Conservation (phyloP, 2,797 vertebrate species). For the Zalophus californianus region DNA sequence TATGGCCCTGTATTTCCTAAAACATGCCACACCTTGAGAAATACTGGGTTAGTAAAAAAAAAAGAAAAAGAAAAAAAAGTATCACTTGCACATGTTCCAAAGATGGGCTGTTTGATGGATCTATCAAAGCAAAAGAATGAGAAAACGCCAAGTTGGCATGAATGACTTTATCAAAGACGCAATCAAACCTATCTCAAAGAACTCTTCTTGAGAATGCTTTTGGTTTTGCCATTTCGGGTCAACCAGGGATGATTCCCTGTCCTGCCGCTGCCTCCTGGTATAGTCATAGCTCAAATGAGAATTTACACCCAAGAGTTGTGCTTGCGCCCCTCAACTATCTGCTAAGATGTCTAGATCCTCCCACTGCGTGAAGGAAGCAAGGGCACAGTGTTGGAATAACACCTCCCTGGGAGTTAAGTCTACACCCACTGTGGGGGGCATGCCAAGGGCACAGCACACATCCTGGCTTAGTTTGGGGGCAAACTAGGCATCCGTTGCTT, state of each 20-base stretch:
- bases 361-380: rapidly evolving
- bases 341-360: too few species aligned
- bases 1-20: neutral
- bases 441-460: rapidly evolving
- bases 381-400: neutral
- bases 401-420: too few species aligned
- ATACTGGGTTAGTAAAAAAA: neutral
- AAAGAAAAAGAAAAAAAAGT: neutral
- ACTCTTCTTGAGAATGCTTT: neutral
- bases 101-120: neutral
- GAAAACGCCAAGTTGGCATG: neutral
- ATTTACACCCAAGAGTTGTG: neutral
- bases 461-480: too few species aligned
- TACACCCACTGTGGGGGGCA: neutral
- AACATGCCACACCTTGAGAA: neutral
- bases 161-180: neutral
- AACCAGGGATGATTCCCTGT: neutral
- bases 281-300: neutral
- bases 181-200: neutral
- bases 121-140: neutral
- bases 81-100: neutral
- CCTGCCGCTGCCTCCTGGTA: neutral
- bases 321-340: neutral
- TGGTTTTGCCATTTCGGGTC: neutral
- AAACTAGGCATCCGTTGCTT: neutral